phyloP scores from a whole-genome alignment of 2,888 invertebrate species.

The Troides helena region DNA sequence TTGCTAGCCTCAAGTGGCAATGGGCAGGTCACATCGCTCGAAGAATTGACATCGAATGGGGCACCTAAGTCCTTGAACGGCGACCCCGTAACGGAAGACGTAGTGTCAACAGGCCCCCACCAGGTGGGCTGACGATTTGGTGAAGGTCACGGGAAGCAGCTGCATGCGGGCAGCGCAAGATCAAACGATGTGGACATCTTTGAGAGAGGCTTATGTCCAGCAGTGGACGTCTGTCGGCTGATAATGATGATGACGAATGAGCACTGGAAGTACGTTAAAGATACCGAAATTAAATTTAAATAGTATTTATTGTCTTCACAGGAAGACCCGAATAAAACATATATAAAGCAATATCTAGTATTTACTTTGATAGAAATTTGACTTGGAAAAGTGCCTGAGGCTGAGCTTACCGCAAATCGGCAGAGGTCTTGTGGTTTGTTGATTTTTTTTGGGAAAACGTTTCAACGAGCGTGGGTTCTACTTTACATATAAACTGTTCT shows the following conservation, averaged over 20 bases:
- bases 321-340: slow-evolving; percentile 8
- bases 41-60: too few species aligned
- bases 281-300: slow-evolving; percentile 18
- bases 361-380: slow-evolving; percentile 37
- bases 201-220: too few species aligned
- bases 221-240: too few species aligned
- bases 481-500: slow-evolving; percentile 53
- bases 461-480: slow-evolving; percentile 31
- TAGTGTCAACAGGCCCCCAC: too few species aligned
- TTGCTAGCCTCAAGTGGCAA: too few species aligned
- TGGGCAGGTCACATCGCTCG: too few species aligned
- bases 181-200: too few species aligned
- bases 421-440: slow-evolving; percentile 37
- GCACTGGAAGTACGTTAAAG: not conserved
- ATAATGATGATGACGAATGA: not conserved
- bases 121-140: too few species aligned
- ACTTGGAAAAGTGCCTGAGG: slow-evolving; percentile 28
- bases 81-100: too few species aligned
- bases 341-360: slow-evolving; percentile 18
- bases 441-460: slow-evolving; percentile 34
- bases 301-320: slow-evolving; percentile 10
- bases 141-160: too few species aligned
- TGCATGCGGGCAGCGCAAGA: too few species aligned
- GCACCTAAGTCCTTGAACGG: too few species aligned
- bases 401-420: slow-evolving; percentile 35